Base-by-base conservation (phyloP, 2,888 invertebrate species). In the Oeneis ivallda region DNA sequence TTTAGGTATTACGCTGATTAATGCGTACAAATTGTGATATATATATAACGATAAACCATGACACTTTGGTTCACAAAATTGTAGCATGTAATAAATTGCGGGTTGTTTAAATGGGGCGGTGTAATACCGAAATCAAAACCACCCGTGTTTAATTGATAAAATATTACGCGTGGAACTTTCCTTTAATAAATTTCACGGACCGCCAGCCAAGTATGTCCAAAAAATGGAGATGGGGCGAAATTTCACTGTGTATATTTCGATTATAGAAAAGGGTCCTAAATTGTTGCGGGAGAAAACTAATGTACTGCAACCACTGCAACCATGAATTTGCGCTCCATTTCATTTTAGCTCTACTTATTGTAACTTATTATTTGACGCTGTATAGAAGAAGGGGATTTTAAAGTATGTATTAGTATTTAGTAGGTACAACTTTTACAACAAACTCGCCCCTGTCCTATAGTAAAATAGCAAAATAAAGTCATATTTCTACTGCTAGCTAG, bases 221-320 rank as follows among this genome's bases (percentile, higher is more conserved):
- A 88, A 87, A 89, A 89, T 89, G 85, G 79, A 87, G 81, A 90
- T 89, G 83, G 85, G 83, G 76, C 76, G 84, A 84, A 86, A 87
- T 84, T 84, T 84, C 86, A 85, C 86, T 84, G 79, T 84, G 9
- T 9, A 75, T 78, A 75, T 78, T 79, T 80, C 79, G 80, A 84
- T 82, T 82, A n/a, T n/a, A 76, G 77, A 83, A 84, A 74, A 76
- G 79, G 77, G 77, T 71, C 67, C 70, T 69, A 66, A 76, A 76
- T 76, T 76, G 79, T 74, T 74, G 76, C 74, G 77, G 77, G 75
- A 76, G 74, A 74, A 71, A 81, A 77, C 77, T 84, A 85, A 86
- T 85, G 86, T 85, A 81, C 76, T 84, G 85, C 79, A 79, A 79
- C 80, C 79, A 81, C 76, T 84, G 85, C 79, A 79, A 79, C 80